Conservation (phyloP, 2,113 vertebrate species). For the Heptranchias perlo region DNA sequence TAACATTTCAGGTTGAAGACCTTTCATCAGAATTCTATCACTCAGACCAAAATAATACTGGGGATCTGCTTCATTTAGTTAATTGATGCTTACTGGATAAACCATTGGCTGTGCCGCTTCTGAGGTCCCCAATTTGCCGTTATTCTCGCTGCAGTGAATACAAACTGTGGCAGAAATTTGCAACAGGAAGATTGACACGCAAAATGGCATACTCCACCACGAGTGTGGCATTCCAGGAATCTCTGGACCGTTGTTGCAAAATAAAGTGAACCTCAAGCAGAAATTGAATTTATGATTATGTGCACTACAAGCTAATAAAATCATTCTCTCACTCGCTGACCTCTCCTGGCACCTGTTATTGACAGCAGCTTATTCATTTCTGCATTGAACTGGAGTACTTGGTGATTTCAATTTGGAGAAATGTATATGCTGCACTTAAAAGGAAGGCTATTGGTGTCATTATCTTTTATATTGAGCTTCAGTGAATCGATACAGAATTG, state of each 20-base stretch:
- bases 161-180: background rate
- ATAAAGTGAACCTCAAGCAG: background rate
- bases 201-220: background rate
- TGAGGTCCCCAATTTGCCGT: background rate
- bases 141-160: background rate
- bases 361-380: background rate
- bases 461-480: too few relatives aligned
- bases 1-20: too few relatives aligned
- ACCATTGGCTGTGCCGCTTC: background rate
- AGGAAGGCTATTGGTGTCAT: background rate
- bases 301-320: background rate
- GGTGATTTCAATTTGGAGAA: background rate
- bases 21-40: background rate
- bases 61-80: too few relatives aligned
- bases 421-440: background rate
- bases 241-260: background rate
- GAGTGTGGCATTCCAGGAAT: background rate
- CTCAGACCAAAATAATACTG: too few relatives aligned
- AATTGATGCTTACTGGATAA: background rate
- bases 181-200: background rate
- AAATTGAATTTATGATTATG: slow-evolving; percentile 10
- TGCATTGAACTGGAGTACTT: background rate
- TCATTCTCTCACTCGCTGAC: background rate
- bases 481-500: too few relatives aligned
- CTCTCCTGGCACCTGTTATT: background rate